Evolutionary conservation across 2,797 vertebrate species (phyloP).

Genomic region (Clarias laeviceps): DNA sequence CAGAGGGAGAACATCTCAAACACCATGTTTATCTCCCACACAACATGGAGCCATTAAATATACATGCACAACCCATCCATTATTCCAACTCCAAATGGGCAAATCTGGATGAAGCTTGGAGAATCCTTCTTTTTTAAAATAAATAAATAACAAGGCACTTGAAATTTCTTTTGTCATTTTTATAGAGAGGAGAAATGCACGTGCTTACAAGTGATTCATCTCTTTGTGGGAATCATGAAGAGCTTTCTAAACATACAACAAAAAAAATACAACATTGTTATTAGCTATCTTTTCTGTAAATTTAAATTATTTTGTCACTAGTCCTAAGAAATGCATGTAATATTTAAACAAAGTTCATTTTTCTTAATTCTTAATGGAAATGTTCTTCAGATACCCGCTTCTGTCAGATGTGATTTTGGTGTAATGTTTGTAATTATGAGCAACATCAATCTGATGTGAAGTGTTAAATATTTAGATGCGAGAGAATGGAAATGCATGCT

Average conservation of each 20-base stretch:
- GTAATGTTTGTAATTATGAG: slow-evolving; percentile 95
- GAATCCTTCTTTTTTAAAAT: slow-evolving; percentile 82
- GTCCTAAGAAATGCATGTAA: slow-evolving; percentile 87
- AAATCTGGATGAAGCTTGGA: slow-evolving; percentile 80
- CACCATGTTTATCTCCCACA: slow-evolving; percentile 83
- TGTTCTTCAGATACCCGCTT: slow-evolving; percentile 83
- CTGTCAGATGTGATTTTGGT: slow-evolving; percentile 97
- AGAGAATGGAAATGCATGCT: slow-evolving; percentile 90
- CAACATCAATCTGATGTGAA: slow-evolving; percentile 94
- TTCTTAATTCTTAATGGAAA: slow-evolving; percentile 77
- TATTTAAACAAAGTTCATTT: slow-evolving; percentile 82
- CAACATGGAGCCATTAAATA: slow-evolving; percentile 83
- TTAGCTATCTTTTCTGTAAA: slow-evolving; percentile 86
- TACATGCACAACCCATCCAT: slow-evolving; percentile 81
- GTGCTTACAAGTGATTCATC: slow-evolving; percentile 68
- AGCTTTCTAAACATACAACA: slow-evolving; percentile 73
- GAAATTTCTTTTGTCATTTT: slow-evolving; percentile 75
- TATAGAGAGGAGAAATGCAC: slow-evolving; percentile 61
- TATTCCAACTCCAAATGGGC: slow-evolving; percentile 85
- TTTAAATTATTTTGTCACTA: slow-evolving; percentile 95
- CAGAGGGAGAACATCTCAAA: slow-evolving; percentile 81
- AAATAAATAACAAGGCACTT: slow-evolving; percentile 85
- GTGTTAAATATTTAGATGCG: slow-evolving; percentile 97
- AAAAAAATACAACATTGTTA: slow-evolving; percentile 76
- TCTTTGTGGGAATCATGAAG: slow-evolving; percentile 67